Evolutionary conservation across 2,888 invertebrate species (phyloP).

Genomic region (Cerceris ruficornis): DNA sequence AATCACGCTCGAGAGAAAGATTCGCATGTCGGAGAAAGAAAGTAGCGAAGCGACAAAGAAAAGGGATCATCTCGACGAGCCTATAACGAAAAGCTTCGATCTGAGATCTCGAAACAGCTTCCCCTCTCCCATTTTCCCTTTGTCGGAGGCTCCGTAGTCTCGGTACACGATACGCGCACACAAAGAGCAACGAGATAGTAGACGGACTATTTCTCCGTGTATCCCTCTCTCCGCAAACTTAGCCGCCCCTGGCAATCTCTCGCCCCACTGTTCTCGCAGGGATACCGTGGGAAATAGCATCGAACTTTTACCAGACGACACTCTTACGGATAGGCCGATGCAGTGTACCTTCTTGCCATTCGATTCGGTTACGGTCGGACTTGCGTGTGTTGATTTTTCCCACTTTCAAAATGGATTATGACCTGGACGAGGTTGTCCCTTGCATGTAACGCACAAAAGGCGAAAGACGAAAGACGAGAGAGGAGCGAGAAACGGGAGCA

Average conservation of each 20-base stretch:
- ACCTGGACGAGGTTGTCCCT: constrained; percentile 1
- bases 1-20: not conserved
- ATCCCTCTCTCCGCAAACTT: constrained; percentile 45
- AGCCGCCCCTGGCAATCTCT: constrained; percentile 53
- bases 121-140: constrained; percentile 52
- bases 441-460: not conserved
- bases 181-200: too few relatives aligned
- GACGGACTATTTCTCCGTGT: constrained; percentile 50
- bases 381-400: constrained; percentile 35
- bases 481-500: constrained; percentile 38
- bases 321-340: constrained; percentile 63
- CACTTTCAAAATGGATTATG: constrained; percentile 28
- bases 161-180: constrained; percentile 9
- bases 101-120: constrained; percentile 66
- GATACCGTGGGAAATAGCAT: constrained; percentile 78
- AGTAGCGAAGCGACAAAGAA: too few relatives aligned
- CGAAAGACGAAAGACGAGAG: constrained; percentile 15
- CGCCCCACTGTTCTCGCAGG: constrained; percentile 43
- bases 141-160: too few relatives aligned
- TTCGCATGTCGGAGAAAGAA: too few relatives aligned
- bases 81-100: not conserved
- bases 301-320: constrained; percentile 73
- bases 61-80: too few relatives aligned
- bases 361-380: constrained; percentile 10
- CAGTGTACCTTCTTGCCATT: constrained; percentile 44